These are phyloP conservation scores for Myathropa florea DNA, from an alignment of 2,888 invertebrate genomes.

Conservation along the genomic window DNA sequence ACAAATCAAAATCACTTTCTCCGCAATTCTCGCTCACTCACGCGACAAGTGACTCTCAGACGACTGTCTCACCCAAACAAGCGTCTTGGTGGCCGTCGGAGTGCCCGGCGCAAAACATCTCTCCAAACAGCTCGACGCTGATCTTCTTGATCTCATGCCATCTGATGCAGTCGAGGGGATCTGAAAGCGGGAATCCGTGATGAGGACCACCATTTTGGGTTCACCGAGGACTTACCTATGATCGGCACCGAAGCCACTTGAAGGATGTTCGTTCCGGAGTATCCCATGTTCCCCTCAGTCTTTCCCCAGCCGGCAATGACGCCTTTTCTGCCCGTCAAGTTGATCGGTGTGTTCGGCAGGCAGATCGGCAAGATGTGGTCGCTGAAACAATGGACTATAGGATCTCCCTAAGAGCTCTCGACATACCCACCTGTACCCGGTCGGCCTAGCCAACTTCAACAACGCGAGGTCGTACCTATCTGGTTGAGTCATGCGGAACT, in stretches of 20 bases:
- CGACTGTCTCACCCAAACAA: slow-evolving; percentile 84
- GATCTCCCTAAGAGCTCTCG: not conserved
- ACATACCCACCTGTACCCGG: slow-evolving; percentile 80
- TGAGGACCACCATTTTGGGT: not conserved
- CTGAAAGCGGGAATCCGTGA: slow-evolving; percentile 77
- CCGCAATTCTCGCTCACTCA: not conserved
- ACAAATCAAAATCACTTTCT: slow-evolving; percentile 5
- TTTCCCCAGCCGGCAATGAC: slow-evolving; percentile 93
- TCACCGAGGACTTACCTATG: slow-evolving; percentile 83
- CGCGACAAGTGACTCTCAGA: not conserved
- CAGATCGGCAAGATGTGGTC: slow-evolving; percentile 90
- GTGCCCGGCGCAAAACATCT: slow-evolving; percentile 93
- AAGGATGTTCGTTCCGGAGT: slow-evolving; percentile 90
- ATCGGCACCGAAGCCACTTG: slow-evolving; percentile 91
- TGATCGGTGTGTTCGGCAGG: slow-evolving; percentile 83
- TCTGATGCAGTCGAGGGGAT: slow-evolving; percentile 87
- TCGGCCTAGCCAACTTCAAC: slow-evolving; percentile 86
- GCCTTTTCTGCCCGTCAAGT: slow-evolving; percentile 83
- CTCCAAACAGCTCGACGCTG: slow-evolving; percentile 87
- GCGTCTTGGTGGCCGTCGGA: slow-evolving; percentile 91
- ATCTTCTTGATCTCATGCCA: slow-evolving; percentile 93
- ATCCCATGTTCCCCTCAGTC: slow-evolving; percentile 86
- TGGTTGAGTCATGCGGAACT: slow-evolving; percentile 90
- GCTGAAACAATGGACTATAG: slow-evolving; percentile 57
- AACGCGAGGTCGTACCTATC: slow-evolving; percentile 91